phyloP scores from a whole-genome alignment of 1,140 invertebrate species.

The Drosophila lini region DNA sequence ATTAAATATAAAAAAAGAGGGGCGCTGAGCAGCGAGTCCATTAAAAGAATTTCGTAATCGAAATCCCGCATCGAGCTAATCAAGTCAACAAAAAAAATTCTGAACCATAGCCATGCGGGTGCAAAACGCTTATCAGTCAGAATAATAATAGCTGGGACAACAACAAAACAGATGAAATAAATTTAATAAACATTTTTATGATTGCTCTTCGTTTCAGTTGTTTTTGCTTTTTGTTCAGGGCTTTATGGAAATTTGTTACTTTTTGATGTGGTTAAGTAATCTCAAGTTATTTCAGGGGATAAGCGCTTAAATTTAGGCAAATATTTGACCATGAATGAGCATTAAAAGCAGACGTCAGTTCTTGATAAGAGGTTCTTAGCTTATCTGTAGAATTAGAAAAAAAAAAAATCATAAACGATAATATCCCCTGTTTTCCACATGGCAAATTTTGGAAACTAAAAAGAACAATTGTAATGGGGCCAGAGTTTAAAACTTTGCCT shows the following conservation, averaged over 20 bases:
- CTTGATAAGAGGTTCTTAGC: conserved; percentile 20
- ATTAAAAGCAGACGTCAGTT: conserved; percentile 19
- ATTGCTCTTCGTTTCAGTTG: conserved; percentile 27
- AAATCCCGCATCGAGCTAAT: conserved; percentile 55
- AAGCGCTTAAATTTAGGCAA: conserved; percentile 35
- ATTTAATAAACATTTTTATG: conserved; percentile 61
- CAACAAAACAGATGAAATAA: conserved; percentile 34
- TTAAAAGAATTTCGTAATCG: conserved; percentile 63
- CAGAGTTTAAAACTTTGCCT: conserved; percentile 14
- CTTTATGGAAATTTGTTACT: conserved; percentile 44
- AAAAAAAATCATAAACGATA: conserved; percentile 14
- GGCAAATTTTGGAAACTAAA: conserved; percentile 8
- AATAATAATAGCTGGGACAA: conserved; percentile 41
- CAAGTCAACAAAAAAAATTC: conserved; percentile 39
- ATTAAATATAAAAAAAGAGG: conserved; percentile 6
- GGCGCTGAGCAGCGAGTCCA: conserved; percentile 33
- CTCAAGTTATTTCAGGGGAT: conserved; percentile 14
- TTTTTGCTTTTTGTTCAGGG: conserved; percentile 2
- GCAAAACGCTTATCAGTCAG: conserved; percentile 50
- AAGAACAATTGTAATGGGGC: background rate
- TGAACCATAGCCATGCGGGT: conserved; percentile 42
- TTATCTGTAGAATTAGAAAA: conserved; percentile 12
- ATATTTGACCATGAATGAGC: conserved; percentile 44
- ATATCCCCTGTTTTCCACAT: background rate
- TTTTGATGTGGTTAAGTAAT: conserved; percentile 25